Evolutionary conservation across 2,888 invertebrate genomes (phyloP), one percentile per base, ranked within the genome.

Genomic region (Lasioglossum oenotherae): DNA sequence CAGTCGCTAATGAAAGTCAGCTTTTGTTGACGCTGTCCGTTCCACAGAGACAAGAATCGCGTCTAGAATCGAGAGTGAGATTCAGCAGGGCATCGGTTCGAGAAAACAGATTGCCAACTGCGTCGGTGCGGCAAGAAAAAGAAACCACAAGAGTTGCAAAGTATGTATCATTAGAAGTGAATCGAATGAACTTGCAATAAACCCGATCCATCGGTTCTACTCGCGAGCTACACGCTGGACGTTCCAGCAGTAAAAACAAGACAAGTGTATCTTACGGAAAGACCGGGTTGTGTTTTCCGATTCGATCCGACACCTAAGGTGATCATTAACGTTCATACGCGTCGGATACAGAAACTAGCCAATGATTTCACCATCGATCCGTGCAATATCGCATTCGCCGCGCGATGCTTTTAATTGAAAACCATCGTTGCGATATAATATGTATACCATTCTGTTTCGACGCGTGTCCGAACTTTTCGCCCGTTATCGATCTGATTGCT

Each of bases 251-350:
- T 38, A 67, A 67, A 57, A 83, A 67, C 14, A 3, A 35, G 77
- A 44, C 77, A 67, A 44, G 6, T 73, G 38, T 84, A 35, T 84
- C 74, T 77, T 46, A 49, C 69, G 69, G 53, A 27, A 46, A 46
- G 49, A 44, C 46, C 19, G 35, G 16, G 46, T 35, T 74, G 72
- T 71, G 31, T 74, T 78, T 84, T 84, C 27, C 69, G 78, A 84
- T 84, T 78, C 85, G 84, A 74, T 84, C 57, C 84, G 78, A 71
- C 57, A 78, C 38, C 46, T 74, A 78, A 74, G 46, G 78, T 71
- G 84, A 12, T 84, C 75, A 27, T 84, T 84, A 84, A 19, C 44
- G 60, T 60, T 31, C 27, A 16, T 35, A 23, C 57, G 44, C 46
- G 53, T 41, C 12, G 60, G n/a, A 23, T 74, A 60, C 35, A 57